Evolutionary conservation across 2,888 invertebrate genomes (phyloP), one percentile per base, ranked within the genome.

Genomic region (Pantelozetes paolii): DNA sequence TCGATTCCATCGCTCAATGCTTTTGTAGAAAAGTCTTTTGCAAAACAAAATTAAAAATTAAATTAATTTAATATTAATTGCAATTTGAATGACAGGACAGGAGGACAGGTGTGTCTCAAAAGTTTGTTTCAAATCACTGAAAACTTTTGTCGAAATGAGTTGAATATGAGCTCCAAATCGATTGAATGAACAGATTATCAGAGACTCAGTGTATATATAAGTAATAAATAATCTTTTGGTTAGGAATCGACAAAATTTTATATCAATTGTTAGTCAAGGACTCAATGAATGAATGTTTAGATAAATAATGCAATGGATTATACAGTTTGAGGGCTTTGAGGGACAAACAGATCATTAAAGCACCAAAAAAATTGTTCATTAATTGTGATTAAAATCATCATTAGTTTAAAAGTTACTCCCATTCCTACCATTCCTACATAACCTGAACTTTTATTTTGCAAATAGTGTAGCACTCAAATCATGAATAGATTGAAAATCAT

Each of bases 201-300:
- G 8, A 50, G 50, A 18, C 20, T 20, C 50, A 50, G 15, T 50
- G 50, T 9, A 20, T 50, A 8, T 36, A 36, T 36, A 36, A 36
- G 6, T 64, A 36, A 36, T 36, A 36, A 36, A 5, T 64, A 36
- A 20, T 32, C 36, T 64, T 32, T 30, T 36, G 20, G 30, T 32
- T 18, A n/a, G 64, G 64, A 64, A 64, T 64, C 64, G 64, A 32
- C 64, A 30, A 57, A 50, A 64, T 36, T 64, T 64, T 64, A 64
- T 64, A 64, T 64, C 64, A 64, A 64, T 64, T 64, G 64, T 64
- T 64, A n/a, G 64, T 64, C 64, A 64, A 64, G 64, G 64, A 32
- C 64, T 64, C n/a, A 2, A 64, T 18, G 23, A 36, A 5, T n/a
- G 26, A 48, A 48, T 48, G 15, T 48, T 9, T 5, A 48, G 48